Evolutionary conservation across 1,140 invertebrate genomes (phyloP).

Genomic region (Conus betulinus): DNA sequence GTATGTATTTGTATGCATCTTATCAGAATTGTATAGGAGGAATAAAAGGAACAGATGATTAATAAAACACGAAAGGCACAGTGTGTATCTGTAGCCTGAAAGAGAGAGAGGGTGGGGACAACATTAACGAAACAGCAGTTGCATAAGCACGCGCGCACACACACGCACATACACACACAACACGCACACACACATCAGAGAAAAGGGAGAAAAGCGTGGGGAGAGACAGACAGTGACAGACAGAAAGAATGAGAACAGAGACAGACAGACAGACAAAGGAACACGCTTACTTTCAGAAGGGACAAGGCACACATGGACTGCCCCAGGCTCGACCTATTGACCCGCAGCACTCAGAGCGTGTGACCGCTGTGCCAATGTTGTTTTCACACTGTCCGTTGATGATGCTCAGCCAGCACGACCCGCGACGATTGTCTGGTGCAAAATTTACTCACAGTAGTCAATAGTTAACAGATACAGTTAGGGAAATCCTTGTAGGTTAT

Average conservation of each 20-base stretch:
- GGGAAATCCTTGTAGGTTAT: too few species aligned
- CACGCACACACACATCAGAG: not conserved
- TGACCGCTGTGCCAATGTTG: conserved; percentile 83
- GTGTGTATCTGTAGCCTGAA: too few species aligned
- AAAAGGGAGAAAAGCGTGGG: not conserved
- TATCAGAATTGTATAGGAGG: not conserved
- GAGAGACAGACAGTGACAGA: not conserved
- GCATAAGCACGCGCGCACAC: not conserved
- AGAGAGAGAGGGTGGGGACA: too few species aligned
- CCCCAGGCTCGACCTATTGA: conserved; percentile 94
- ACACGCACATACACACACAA: not conserved
- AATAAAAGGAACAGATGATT: not conserved
- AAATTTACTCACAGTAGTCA: too few species aligned
- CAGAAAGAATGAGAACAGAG: not conserved
- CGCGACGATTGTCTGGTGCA: conserved; percentile 85
- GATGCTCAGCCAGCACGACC: conserved; percentile 90
- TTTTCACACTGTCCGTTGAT: conserved; percentile 88
- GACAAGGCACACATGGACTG: conserved; percentile 83
- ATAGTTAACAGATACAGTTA: too few species aligned
- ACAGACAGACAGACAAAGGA: not conserved
- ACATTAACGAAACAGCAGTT: not conserved
- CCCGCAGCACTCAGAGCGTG: conserved; percentile 91
- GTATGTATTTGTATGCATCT: too few species aligned
- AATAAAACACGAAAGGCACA: not conserved
- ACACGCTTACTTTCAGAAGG: conserved; percentile 51